phyloP scores from a whole-genome alignment of 2,113 vertebrate genomes.

The Nibea coibor region DNA sequence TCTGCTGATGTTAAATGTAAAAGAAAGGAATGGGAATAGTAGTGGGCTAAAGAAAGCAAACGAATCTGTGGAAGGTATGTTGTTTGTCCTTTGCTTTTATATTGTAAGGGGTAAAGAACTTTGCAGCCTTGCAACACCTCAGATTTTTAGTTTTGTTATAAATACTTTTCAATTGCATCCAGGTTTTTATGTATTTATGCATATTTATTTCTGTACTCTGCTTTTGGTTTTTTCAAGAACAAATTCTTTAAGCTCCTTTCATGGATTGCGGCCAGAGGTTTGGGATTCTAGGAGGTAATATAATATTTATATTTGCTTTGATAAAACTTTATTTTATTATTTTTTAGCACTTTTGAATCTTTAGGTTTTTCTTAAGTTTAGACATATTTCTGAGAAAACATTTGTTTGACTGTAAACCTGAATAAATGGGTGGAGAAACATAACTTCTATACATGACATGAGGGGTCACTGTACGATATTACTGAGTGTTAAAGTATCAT shows the following conservation, averaged over 20 bases:
- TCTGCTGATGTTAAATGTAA: not conserved
- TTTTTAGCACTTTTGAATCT: not conserved
- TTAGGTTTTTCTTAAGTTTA: not conserved
- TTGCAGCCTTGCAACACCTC: not conserved
- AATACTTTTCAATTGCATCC: too few species aligned
- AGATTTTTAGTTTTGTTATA: too few species aligned
- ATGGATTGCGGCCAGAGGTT: not conserved
- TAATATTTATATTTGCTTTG: conserved; percentile 2
- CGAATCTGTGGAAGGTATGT: not conserved
- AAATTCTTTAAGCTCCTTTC: not conserved
- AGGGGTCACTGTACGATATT: not conserved
- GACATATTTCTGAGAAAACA: not conserved
- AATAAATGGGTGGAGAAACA: not conserved
- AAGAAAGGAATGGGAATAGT: not conserved
- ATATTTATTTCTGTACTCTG: not conserved
- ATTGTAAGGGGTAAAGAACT: not conserved
- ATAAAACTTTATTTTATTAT: not conserved
- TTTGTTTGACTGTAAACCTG: not conserved
- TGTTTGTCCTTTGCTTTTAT: not conserved
- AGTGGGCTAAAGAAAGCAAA: not conserved
- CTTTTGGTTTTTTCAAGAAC: not conserved
- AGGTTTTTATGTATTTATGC: not conserved
- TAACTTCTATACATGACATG: not conserved
- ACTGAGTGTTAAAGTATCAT: not conserved
- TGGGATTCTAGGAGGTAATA: not conserved